Conservation (phyloP, 2,888 invertebrate species). For the Mechanitis mazaeus region DNA sequence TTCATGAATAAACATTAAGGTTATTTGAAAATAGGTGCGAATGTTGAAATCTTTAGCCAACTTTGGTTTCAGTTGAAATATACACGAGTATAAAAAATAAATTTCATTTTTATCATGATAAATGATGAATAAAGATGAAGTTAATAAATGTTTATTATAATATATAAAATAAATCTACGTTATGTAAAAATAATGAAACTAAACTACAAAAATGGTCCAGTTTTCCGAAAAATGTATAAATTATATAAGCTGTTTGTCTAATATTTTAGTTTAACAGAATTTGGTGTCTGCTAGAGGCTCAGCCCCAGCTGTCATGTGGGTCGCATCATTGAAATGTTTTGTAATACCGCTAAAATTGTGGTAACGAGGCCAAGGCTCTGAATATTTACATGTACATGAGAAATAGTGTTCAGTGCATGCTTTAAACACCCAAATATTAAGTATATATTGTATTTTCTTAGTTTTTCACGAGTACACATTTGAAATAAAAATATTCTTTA, state of each 20-base stretch:
- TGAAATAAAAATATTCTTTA: too few species aligned
- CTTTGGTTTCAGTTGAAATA: background rate
- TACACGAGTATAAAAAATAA: background rate
- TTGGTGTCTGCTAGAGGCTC: background rate
- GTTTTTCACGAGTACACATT: too few species aligned
- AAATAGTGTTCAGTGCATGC: conserved; percentile 50
- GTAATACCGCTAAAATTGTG: conserved; percentile 74
- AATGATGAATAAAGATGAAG: too few species aligned
- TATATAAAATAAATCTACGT: too few species aligned
- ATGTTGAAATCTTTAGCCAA: conserved; percentile 23
- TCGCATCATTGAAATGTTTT: conserved; percentile 64
- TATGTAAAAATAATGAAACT: too few species aligned
- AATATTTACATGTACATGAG: conserved; percentile 74
- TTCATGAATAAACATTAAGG: conserved; percentile 27
- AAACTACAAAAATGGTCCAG: too few species aligned
- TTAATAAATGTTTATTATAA: too few species aligned
- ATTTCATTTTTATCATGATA: background rate
- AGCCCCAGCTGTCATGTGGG: conserved; percentile 33
- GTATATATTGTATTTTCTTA: too few species aligned
- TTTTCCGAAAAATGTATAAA: background rate
- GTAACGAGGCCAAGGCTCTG: conserved; percentile 71
- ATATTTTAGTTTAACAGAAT: background rate
- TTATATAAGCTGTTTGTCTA: too few species aligned
- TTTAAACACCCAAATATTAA: too few species aligned
- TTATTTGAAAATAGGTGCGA: conserved; percentile 26